A percentile compares a stretch with the other conserved stretches of the same genome.
Conservation (phyloP, 2,797 vertebrate species). For the Anguilla obscura region DNA sequence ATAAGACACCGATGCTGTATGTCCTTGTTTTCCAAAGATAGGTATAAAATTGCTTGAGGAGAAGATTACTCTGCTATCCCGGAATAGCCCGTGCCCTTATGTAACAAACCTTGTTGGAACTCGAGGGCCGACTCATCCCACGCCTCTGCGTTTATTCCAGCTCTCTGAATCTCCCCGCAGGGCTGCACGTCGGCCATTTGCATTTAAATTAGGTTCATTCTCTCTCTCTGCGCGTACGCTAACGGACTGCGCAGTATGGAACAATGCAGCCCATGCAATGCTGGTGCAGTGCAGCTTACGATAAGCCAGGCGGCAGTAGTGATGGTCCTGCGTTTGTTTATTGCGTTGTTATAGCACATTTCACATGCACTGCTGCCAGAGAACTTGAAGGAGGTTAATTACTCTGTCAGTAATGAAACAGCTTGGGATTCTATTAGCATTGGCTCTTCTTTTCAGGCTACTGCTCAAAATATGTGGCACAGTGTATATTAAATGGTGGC, state of each 20-base stretch:
- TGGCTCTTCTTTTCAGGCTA: neutral
- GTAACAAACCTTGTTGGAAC: constrained; percentile 4
- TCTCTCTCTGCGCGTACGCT: constrained; percentile 34
- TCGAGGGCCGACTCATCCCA: constrained; percentile 1
- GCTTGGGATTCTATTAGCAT: constrained; percentile 21
- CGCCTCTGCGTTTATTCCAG: neutral
- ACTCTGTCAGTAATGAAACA: neutral
- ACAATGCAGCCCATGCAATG: constrained; percentile 7
- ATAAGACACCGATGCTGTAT: constrained; percentile 3
- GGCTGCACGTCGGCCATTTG: constrained; percentile 36
- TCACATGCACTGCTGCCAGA: neutral
- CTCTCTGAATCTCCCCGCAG: neutral
- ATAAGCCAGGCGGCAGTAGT: neutral
- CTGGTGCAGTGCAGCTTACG: neutral
- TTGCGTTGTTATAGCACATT: neutral
- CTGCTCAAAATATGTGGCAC: neutral
- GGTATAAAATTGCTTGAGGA: constrained; percentile 28
- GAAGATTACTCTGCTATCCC: constrained; percentile 54
- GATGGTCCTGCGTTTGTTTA: neutral
- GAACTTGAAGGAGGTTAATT: constrained; percentile 22
- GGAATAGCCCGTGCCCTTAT: constrained; percentile 42
- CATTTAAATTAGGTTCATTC: constrained; percentile 46
- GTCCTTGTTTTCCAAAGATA: constrained; percentile 17
- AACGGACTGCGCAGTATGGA: constrained; percentile 27
- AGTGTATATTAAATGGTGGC: neutral